A percentile compares a stretch with the other conserved stretches of the same genome.
Conservation (phyloP, 2,888 invertebrate genomes). For the Acronicta alni region DNA sequence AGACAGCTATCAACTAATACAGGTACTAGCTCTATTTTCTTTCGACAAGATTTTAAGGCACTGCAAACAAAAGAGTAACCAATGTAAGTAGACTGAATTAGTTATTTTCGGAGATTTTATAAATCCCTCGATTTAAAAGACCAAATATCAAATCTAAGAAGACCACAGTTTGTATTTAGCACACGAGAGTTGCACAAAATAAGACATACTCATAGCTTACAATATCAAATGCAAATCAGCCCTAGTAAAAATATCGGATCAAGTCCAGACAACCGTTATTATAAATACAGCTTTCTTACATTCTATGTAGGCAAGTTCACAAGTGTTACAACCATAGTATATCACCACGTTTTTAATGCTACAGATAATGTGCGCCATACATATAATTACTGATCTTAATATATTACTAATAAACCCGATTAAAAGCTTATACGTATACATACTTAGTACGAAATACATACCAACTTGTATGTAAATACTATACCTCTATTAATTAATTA, state of each 20-base stretch:
- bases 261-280: conserved; percentile 6
- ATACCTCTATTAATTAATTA: background rate
- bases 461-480: no score
- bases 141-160: background rate
- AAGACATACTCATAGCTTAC: background rate
- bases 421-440: conserved; percentile 36
- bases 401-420: conserved; percentile 41
- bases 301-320: conserved; percentile 7
- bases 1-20: no score
- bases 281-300: conserved; percentile 8
- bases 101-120: background rate
- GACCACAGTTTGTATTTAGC: background rate
- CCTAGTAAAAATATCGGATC: background rate
- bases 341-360: conserved; percentile 39
- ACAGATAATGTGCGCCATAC: conserved; percentile 34
- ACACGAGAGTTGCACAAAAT: background rate
- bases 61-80: no score
- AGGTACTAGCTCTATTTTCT: no score
- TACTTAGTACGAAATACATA: conserved; percentile 30
- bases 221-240: background rate
- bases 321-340: conserved; percentile 27
- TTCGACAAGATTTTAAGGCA: no score
- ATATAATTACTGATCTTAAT: conserved; percentile 34
- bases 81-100: no score
- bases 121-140: background rate